These are phyloP conservation scores for Todiramphus chloris DNA, from an alignment of 2,113 vertebrate species.

Conservation along the genomic window DNA sequence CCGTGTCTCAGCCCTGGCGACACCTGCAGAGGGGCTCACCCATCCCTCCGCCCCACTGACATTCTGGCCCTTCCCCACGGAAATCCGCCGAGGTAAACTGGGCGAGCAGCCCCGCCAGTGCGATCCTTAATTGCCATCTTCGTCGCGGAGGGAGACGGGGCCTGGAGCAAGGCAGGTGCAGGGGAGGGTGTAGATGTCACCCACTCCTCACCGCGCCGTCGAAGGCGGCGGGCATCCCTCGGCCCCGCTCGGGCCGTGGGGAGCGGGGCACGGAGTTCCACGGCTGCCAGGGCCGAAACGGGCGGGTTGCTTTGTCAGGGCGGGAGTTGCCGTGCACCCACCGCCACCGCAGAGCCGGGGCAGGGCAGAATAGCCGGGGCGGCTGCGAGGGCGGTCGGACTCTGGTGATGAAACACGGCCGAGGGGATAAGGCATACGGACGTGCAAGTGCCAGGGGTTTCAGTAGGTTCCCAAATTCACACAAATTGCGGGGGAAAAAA, in stretches of 20 bases:
- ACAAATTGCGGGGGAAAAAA: background rate
- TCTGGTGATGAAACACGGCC: background rate
- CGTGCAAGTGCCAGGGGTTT: background rate
- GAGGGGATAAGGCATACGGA: accelerated
- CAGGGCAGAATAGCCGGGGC: background rate
- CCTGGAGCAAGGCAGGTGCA: background rate
- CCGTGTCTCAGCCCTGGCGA: background rate
- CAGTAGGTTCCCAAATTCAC: background rate
- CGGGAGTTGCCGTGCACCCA: too few relatives aligned
- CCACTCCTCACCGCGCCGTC: background rate
- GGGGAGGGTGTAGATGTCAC: background rate
- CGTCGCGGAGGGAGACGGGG: background rate
- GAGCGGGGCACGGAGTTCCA: background rate
- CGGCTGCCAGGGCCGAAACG: background rate
- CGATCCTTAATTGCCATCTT: background rate
- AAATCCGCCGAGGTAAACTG: background rate
- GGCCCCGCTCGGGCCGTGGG: too few relatives aligned
- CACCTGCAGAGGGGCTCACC: background rate
- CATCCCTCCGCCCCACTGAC: background rate
- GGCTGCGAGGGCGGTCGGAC: background rate
- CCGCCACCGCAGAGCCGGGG: background rate
- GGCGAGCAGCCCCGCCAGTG: too few relatives aligned
- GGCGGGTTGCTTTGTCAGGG: background rate
- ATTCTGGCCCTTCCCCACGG: background rate
- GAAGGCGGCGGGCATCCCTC: background rate